Conservation (phyloP, 2,113 vertebrate species). For the Anolis carolinensis region DNA sequence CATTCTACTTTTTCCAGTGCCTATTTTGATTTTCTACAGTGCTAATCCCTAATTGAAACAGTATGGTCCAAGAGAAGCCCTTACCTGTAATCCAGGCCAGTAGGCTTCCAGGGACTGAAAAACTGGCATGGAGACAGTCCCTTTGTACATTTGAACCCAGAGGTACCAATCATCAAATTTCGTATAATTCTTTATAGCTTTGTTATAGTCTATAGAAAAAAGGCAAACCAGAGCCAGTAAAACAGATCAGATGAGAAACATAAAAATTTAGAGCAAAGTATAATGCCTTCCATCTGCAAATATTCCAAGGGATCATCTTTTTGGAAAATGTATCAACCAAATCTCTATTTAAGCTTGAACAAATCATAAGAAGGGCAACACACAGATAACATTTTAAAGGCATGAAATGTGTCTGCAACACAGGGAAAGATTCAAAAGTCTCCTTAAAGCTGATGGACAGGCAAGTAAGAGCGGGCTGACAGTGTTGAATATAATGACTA, state of each 20-base stretch:
- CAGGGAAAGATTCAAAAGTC: neutral
- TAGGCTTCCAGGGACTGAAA: slow-evolving; percentile 98
- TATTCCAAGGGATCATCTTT: neutral
- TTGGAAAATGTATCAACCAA: neutral
- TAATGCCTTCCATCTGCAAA: neutral
- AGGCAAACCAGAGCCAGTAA: slow-evolving; percentile 13
- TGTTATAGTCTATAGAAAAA: slow-evolving; percentile 86
- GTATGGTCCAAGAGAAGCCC: neutral
- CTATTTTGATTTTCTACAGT: neutral
- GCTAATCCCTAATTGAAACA: neutral
- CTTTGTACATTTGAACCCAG: slow-evolving; percentile 99
- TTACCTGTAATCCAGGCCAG: slow-evolving; percentile 97
- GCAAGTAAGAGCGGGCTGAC: neutral
- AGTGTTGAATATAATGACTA: neutral
- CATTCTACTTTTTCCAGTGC: neutral
- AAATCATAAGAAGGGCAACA: neutral
- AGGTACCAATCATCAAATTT: slow-evolving; percentile 99
- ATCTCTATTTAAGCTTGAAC: neutral
- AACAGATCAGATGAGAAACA: neutral
- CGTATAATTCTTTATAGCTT: slow-evolving; percentile 94
- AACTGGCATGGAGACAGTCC: slow-evolving; percentile 96
- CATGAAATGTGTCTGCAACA: neutral
- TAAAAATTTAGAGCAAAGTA: neutral
- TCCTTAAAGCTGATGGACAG: neutral
- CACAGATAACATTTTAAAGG: neutral